Evolutionary conservation across 2,113 vertebrate species (phyloP), one percentile per base, ranked within the genome.

Genomic region (Psittacus erithacus): DNA sequence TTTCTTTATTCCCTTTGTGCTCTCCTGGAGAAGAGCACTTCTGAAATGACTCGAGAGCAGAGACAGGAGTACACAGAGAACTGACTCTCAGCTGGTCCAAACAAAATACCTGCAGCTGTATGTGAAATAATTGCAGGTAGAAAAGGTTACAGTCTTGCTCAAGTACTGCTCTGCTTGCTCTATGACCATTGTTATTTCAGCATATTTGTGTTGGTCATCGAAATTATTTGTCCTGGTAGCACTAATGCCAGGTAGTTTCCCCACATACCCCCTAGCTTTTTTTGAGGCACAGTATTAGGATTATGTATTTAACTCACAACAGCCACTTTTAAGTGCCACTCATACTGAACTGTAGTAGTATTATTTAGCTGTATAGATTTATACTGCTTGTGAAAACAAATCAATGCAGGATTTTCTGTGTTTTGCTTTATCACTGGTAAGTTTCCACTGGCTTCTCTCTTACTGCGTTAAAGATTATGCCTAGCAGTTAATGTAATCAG

Each of bases 281-380:
- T 74, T 46, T 44, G 43, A 80, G 33, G 24, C 9, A 24, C 11
- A 35, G 78, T 82, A 82, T 94, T 9, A 41, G 77, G 50, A 88
- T 94, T 65, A 84, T 84, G 88, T 85, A 88, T 91, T 87, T 86
- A 35, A 82, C 68, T 85, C 52, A 79, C 73, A 92, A 81, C 67
- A 86, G 47, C 52, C 82, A 71, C 73, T 95, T 97, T 95, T 82
- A 97, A 97, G 96, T 95, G 92, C 90, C 85, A 90, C 28, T 97
- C 62, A 17, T 46, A 49, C 87, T 97, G 70, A 97, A 90, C 38
- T 90, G 80, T 85, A 39, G 75, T 90, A 86, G 92, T 92, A 60
- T 78, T 82, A 74, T 95, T 93, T 55, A 91, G 59, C 79, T 90
- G 8, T 82, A 78, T 46, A 43, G 17, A 4, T 77, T 81, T 68